Conservation (phyloP, 2,888 invertebrate genomes). For the Aricia artaxerxes region DNA sequence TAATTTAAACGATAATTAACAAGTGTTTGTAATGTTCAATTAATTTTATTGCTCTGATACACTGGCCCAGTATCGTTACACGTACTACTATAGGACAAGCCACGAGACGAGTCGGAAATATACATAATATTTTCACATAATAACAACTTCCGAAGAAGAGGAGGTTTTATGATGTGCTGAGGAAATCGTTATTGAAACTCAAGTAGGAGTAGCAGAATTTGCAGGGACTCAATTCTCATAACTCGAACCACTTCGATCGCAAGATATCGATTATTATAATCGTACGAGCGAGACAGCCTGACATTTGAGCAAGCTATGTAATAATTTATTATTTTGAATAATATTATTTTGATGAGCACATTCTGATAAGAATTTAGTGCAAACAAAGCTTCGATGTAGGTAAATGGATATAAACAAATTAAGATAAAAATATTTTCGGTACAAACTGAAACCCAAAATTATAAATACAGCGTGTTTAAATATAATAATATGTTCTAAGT, state of each 20-base stretch:
- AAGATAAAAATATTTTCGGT: slow-evolving; percentile 59
- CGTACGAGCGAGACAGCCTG: no score
- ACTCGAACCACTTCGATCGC: no score
- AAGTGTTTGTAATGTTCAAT: slow-evolving; percentile 19
- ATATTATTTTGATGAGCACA: not conserved
- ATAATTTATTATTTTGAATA: not conserved
- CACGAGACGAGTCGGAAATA: no score
- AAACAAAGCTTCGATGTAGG: slow-evolving; percentile 70
- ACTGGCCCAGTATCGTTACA: not conserved
- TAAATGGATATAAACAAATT: slow-evolving; percentile 62
- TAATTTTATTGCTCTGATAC: slow-evolving; percentile 1
- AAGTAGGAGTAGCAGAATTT: no score
- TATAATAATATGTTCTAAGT: not conserved
- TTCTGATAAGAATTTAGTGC: slow-evolving; percentile 52
- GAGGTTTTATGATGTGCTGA: no score
- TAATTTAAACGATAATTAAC: not conserved
- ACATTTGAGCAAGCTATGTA: no score
- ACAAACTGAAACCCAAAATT: slow-evolving; percentile 42
- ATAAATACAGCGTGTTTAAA: slow-evolving; percentile 46
- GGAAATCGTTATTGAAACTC: no score
- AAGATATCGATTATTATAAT: no score
- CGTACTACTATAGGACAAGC: not conserved
- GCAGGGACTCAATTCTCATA: no score
- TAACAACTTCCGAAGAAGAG: no score
- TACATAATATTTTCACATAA: no score